These are phyloP conservation scores for Miniopterus natalensis DNA, from an alignment of 2,113 vertebrate species.

Conservation along the genomic window DNA sequence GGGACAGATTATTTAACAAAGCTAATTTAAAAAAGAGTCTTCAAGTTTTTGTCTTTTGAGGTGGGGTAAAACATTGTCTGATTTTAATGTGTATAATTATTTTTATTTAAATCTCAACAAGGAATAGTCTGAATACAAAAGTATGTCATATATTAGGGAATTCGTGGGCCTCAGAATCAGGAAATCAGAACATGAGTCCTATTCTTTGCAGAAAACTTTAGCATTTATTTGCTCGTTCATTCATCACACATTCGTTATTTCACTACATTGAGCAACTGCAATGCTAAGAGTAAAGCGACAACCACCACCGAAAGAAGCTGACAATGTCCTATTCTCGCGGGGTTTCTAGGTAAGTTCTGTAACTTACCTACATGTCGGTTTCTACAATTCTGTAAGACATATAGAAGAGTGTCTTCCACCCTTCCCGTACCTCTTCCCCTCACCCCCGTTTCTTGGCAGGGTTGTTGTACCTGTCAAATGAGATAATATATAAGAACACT, in stretches of 20 bases:
- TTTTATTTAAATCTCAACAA: slow-evolving; percentile 33
- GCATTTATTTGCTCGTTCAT: neutral
- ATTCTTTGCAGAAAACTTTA: neutral
- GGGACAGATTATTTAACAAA: slow-evolving; percentile 33
- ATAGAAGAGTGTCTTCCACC: neutral
- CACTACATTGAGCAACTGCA: neutral
- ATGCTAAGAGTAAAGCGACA: neutral
- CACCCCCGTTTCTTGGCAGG: neutral
- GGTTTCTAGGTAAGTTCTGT: neutral
- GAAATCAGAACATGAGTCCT: neutral
- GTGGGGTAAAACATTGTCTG: neutral
- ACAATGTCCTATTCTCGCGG: neutral
- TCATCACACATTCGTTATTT: neutral
- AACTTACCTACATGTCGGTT: neutral
- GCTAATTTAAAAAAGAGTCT: neutral
- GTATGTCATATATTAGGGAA: neutral
- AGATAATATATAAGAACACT: neutral
- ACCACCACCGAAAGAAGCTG: too few species aligned
- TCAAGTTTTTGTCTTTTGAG: neutral
- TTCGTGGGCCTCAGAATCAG: neutral
- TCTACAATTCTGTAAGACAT: neutral
- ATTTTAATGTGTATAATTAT: neutral
- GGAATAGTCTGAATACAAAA: neutral
- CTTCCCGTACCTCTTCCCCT: neutral
- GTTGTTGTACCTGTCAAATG: neutral